phyloP scores from a whole-genome alignment of 2,113 vertebrate species.

The Chaetorhynchus papuensis region DNA sequence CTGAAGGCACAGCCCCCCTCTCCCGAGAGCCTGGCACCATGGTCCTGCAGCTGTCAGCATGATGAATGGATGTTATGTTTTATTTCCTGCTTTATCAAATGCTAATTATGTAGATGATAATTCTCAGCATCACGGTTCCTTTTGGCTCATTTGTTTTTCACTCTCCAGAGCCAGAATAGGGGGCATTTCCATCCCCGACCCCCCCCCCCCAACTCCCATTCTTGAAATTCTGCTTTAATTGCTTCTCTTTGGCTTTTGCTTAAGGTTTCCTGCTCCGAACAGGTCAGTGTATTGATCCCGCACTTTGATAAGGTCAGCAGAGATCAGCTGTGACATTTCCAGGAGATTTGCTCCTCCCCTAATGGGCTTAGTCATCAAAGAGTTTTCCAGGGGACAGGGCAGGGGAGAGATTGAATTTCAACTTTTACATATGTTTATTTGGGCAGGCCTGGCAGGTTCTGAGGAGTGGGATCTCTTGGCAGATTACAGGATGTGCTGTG shows the following conservation, averaged over 20 bases:
- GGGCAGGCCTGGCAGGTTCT: not conserved
- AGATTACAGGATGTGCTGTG: not conserved
- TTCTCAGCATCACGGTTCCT: not conserved
- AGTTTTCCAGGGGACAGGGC: conserved; percentile 24
- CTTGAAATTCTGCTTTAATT: conserved; percentile 63
- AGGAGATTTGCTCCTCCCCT: conserved; percentile 54
- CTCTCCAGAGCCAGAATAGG: not conserved
- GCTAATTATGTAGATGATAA: conserved; percentile 47
- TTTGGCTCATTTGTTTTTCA: conserved; percentile 45
- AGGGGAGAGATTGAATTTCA: not conserved
- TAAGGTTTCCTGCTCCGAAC: conserved; percentile 31
- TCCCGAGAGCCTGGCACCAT: not conserved
- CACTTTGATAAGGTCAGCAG: conserved; percentile 77
- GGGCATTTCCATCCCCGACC: not conserved
- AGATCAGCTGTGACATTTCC: conserved; percentile 73
- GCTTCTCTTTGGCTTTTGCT: conserved; percentile 60
- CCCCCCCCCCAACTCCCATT: not conserved
- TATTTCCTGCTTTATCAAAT: conserved; percentile 46
- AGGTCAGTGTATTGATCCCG: conserved; percentile 72
- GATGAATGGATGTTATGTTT: conserved; percentile 29
- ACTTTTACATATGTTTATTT: not conserved
- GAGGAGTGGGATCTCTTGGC: not conserved
- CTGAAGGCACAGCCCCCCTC: not conserved
- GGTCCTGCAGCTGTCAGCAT: conserved; percentile 42
- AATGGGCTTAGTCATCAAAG: conserved; percentile 55